Evolutionary conservation across 1,140 invertebrate species (phyloP).

Genomic region (Tetramorium parvispinum): DNA sequence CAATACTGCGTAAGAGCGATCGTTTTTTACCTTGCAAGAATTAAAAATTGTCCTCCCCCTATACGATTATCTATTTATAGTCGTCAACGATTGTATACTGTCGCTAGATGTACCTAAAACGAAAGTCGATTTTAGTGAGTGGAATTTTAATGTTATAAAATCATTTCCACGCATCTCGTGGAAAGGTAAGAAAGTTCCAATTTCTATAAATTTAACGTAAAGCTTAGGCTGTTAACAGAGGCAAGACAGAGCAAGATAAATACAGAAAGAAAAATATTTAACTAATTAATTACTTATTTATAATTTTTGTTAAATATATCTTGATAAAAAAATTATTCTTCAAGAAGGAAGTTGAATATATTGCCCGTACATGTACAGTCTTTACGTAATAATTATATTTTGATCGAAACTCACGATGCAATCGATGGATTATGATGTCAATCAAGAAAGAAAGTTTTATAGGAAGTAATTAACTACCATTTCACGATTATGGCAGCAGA

Average conservation of each 20-base stretch:
- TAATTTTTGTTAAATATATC: slow-evolving; percentile 2
- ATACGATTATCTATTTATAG: neutral
- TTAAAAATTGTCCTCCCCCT: neutral
- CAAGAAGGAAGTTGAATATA: neutral
- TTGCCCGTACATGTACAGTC: neutral
- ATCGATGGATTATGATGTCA: neutral
- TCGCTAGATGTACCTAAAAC: slow-evolving; percentile 5
- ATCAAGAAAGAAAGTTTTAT: neutral
- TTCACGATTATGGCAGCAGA: slow-evolving; percentile 19
- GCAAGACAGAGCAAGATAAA: neutral
- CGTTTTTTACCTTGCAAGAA: slow-evolving; percentile 36
- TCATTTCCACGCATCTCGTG: neutral
- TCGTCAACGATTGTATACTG: neutral
- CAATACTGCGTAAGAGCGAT: slow-evolving; percentile 3
- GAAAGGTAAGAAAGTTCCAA: slow-evolving; percentile 10
- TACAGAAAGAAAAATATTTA: neutral
- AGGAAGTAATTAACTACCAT: neutral
- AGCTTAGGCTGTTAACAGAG: neutral
- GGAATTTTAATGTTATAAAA: slow-evolving; percentile 25
- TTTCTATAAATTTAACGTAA: neutral
- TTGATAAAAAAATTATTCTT: slow-evolving; percentile 12
- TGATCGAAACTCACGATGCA: neutral
- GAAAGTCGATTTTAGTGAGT: slow-evolving; percentile 8
- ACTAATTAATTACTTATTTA: neutral
- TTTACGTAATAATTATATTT: slow-evolving; percentile 26